Evolutionary conservation across 30 jellyfish, hydroid and myxozoan species (phyloP).

Genomic region (Turritopsis dohrnii): DNA sequence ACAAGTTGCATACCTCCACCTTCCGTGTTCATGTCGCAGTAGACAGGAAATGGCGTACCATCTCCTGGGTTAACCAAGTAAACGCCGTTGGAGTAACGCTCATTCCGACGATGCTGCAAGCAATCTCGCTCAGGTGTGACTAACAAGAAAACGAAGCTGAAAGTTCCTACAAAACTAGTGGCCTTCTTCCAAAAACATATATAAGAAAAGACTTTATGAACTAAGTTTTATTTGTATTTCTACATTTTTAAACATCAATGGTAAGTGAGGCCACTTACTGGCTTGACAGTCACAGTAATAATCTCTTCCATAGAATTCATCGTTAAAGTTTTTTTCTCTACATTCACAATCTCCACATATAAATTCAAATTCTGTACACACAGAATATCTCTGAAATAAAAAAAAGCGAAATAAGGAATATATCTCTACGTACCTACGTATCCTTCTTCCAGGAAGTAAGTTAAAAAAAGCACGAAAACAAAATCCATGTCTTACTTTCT

Average conservation of each 20-base stretch:
- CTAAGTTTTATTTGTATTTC: no score
- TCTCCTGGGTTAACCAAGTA: not conserved
- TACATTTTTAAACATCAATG: no score
- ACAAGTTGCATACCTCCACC: not conserved
- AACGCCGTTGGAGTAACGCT: not conserved
- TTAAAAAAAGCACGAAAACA: not conserved
- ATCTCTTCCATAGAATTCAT: constrained; percentile 8
- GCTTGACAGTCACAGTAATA: constrained; percentile 11
- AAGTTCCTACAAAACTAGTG: no score
- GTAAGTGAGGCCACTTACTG: not conserved
- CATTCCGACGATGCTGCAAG: not conserved
- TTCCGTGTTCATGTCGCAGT: constrained; percentile 9
- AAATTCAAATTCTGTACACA: not conserved
- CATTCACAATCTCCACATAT: constrained; percentile 14
- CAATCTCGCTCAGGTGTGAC: constrained; percentile 5
- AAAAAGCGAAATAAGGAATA: not conserved
- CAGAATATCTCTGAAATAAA: constrained; percentile 6
- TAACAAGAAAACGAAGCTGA: no score
- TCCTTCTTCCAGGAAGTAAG: no score
- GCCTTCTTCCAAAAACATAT: no score
- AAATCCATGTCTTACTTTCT: not conserved
- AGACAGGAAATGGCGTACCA: not conserved
- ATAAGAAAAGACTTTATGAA: no score
- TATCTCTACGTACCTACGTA: no score
- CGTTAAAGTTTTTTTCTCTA: not conserved